Evolutionary conservation across 2,113 vertebrate genomes (phyloP).

Genomic region (Actenoides hombroni): DNA sequence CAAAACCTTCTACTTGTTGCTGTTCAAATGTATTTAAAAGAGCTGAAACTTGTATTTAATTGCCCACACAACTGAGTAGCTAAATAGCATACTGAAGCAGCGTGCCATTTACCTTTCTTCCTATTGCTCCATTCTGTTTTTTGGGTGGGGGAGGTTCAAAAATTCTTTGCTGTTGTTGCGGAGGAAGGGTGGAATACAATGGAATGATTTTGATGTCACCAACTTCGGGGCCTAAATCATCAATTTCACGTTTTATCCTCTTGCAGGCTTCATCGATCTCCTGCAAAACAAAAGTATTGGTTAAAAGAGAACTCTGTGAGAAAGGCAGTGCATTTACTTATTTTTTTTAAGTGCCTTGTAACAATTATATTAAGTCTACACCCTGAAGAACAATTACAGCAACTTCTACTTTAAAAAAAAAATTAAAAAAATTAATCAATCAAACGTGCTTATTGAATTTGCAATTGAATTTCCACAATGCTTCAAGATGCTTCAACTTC

Average conservation of each 20-base stretch:
- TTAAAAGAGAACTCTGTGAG: background rate
- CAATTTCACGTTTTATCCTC: conserved; percentile 95
- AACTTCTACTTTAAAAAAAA: conserved; percentile 16
- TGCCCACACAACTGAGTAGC: background rate
- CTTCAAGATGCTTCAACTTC: conserved; percentile 41
- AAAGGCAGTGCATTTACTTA: background rate
- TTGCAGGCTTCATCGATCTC: conserved; percentile 98
- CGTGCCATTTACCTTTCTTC: conserved; percentile 85
- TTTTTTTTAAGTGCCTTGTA: background rate
- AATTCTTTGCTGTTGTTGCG: conserved; percentile 94
- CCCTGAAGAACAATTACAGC: conserved; percentile 1
- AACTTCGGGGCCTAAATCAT: conserved; percentile 93
- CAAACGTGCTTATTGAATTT: conserved; percentile 1
- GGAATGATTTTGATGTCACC: conserved; percentile 98
- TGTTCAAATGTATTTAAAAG: background rate
- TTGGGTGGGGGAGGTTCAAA: conserved; percentile 95
- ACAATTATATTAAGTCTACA: background rate
- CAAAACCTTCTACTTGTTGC: background rate
- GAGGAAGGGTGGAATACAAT: conserved; percentile 93
- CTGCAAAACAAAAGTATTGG: conserved; percentile 69
- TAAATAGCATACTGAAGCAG: background rate
- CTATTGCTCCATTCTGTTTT: conserved; percentile 91
- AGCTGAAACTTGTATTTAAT: background rate
- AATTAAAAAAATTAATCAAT: conserved; percentile 2
- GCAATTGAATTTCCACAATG: conserved; percentile 31